phyloP scores from a whole-genome alignment of 1,140 invertebrate species.

The Aleiodes sp. region DNA sequence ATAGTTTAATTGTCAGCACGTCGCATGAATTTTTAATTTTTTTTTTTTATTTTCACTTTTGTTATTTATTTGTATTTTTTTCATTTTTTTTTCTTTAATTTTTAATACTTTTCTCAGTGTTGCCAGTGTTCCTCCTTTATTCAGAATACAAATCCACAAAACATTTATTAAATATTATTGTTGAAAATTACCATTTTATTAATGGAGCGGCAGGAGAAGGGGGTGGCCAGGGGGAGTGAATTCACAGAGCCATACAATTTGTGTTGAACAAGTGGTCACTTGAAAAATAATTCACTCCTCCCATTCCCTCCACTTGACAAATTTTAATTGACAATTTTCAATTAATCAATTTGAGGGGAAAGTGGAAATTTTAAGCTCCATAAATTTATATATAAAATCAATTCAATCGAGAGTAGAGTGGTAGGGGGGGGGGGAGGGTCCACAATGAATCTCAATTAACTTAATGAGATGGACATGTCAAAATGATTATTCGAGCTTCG shows the following conservation, averaged over 20 bases:
- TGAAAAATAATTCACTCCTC: too few relatives aligned
- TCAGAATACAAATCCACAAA: too few relatives aligned
- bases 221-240: too few relatives aligned
- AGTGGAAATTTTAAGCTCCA: not conserved
- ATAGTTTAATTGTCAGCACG: constrained; percentile 8
- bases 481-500: not conserved
- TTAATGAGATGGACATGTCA: not conserved
- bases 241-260: too few relatives aligned
- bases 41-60: not conserved
- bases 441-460: not conserved
- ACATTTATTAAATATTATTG: not conserved
- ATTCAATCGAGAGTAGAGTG: not conserved
- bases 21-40: not conserved
- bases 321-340: too few relatives aligned
- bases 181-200: not conserved
- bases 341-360: too few relatives aligned
- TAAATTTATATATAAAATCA: not conserved
- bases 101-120: constrained; percentile 10
- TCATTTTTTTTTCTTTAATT: not conserved
- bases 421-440: too few relatives aligned
- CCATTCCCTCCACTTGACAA: too few relatives aligned
- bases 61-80: not conserved
- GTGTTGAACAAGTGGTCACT: too few relatives aligned
- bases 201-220: too few relatives aligned
- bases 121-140: not conserved